A percentile compares a stretch with the other conserved stretches of the same genome.
Evolutionary conservation across 2,113 vertebrate species (phyloP).

Genomic region (Nyctibius bracteatus): DNA sequence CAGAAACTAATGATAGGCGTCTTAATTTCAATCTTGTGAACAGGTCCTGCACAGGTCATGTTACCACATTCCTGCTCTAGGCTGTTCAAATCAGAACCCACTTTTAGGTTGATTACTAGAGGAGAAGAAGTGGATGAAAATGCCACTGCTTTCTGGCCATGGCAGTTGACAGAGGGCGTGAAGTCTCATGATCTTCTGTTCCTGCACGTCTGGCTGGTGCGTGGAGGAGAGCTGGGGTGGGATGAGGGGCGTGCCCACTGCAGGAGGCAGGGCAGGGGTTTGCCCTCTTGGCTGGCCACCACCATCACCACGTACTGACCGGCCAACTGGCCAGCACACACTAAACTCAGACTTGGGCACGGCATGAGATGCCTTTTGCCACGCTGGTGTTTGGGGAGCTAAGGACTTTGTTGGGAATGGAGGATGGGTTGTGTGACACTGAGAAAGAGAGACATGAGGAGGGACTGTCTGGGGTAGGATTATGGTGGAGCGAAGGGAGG

Average conservation of each 20-base stretch:
- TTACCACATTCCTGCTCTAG: background rate
- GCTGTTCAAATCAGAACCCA: background rate
- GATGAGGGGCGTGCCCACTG: background rate
- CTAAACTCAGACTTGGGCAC: background rate
- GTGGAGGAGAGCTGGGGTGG: background rate
- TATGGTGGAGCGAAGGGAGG: background rate
- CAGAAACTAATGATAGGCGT: background rate
- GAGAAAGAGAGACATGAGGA: background rate
- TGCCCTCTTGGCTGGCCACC: background rate
- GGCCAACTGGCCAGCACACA: accelerated
- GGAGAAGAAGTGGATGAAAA: background rate
- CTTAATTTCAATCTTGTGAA: background rate
- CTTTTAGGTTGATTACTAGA: background rate
- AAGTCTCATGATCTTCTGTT: background rate
- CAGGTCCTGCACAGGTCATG: background rate
- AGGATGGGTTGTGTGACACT: background rate
- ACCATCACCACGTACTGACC: accelerated
- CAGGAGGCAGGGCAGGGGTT: background rate
- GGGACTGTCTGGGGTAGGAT: background rate
- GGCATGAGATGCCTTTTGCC: background rate
- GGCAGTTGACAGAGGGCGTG: background rate
- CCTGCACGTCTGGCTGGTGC: background rate
- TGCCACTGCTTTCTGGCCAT: background rate
- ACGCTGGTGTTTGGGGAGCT: accelerated
- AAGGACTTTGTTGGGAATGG: background rate